Base-by-base conservation (phyloP, 2,797 vertebrate genomes). In the Nannoperca obscura region DNA sequence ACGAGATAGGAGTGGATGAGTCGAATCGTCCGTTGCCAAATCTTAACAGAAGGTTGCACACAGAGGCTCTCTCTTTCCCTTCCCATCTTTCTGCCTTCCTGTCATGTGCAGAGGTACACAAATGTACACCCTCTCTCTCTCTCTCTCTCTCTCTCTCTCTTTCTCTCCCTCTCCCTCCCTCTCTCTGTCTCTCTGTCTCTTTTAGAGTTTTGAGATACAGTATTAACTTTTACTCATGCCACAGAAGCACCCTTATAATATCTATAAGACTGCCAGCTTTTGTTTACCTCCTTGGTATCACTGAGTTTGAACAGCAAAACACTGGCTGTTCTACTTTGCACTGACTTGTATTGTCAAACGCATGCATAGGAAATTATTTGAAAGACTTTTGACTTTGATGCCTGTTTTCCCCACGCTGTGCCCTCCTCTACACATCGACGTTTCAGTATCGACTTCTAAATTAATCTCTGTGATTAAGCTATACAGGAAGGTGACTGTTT, bases 1-100 rank as follows among this genome's bases (percentile, higher is more conserved):
- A 97, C 93, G 87, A 96, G 95, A 96, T 93, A 93, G 93, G 95
- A 96, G 95, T 96, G 94, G 94, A 97, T 96, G 95, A 95, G 93
- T 93, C 78, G 85, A 91, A 91, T 80, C 78, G 86, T 89, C 92
- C 91, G 77, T 84, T 86, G 79, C 80, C 91, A 83, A 93, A 94
- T 76, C 81, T 82, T 85, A 79, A 89, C 86, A 91, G 85, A 81
- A 86, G 80, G 89, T 81, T 89, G 84, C 89, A 85, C 90, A 83
- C 85, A 61, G 67, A 84, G 81, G 57, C 60, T 87, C 63, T 73
- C 76, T 55, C 75, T 77, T 72, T 81, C 53, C 62, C 20, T 67
- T 71, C 19, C 67, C 71, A 64, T 79, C 71, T 61, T 38, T 75
- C 61, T 59, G 44, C 42, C 38, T 67, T 80, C 71, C 58, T 81